phyloP scores from a whole-genome alignment of 2,888 invertebrate species.

The Metalampra italica region DNA sequence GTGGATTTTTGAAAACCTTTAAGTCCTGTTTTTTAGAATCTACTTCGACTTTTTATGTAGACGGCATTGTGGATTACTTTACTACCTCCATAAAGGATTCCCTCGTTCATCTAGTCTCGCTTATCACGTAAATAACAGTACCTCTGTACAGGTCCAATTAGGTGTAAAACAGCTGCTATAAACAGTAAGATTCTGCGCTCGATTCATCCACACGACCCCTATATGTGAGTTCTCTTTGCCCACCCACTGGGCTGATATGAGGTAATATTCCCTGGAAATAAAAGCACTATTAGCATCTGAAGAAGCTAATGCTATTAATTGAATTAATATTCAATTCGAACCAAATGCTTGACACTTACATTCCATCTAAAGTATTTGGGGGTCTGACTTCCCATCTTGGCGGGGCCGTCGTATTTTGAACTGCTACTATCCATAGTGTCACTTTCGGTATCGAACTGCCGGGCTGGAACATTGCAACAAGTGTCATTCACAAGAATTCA shows the following conservation, averaged over 20 bases:
- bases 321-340: no score
- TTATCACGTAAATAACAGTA: slow-evolving; percentile 39
- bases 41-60: no score
- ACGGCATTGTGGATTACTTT: no score
- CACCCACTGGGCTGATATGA: slow-evolving; percentile 95
- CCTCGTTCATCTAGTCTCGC: no score
- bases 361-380: slow-evolving; percentile 86
- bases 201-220: slow-evolving; percentile 94
- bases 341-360: slow-evolving; percentile 79
- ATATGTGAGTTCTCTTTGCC: slow-evolving; percentile 87
- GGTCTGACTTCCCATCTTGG: slow-evolving; percentile 84
- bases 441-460: slow-evolving; percentile 92
- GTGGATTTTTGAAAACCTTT: no score
- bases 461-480: slow-evolving; percentile 73
- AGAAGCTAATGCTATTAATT: background rate
- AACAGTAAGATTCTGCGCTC: slow-evolving; percentile 94
- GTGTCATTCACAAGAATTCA: background rate
- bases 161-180: slow-evolving; percentile 91
- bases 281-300: background rate
- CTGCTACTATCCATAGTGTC: slow-evolving; percentile 88
- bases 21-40: no score
- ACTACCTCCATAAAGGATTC: no score
- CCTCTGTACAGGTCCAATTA: slow-evolving; percentile 91
- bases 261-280: slow-evolving; percentile 89
- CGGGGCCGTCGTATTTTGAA: slow-evolving; percentile 82